Evolutionary conservation across 2,888 invertebrate species (phyloP).

Genomic region (Cantharis nigra): DNA sequence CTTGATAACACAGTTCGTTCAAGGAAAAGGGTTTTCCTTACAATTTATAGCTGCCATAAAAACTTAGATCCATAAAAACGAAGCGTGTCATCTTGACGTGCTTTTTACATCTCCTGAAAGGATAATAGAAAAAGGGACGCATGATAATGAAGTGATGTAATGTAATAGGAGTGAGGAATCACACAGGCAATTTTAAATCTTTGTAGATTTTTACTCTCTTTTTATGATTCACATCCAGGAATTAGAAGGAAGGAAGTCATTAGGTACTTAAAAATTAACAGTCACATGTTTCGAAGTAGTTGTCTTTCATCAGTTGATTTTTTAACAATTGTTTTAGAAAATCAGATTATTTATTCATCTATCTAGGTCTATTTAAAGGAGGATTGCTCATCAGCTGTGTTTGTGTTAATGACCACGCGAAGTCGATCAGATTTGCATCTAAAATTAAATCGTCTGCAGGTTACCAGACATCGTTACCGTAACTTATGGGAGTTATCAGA

Average conservation of each 20-base stretch:
- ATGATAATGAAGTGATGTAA: neutral
- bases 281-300: neutral
- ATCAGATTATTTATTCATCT: too few species aligned
- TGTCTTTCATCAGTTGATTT: neutral
- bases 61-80: neutral
- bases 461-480: neutral
- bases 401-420: neutral
- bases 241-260: too few species aligned
- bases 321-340: too few species aligned
- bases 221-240: neutral
- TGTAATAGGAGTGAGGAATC: neutral
- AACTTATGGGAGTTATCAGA: neutral
- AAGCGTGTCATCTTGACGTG: neutral
- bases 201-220: neutral
- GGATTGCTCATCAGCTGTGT: neutral
- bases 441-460: neutral
- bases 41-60: neutral
- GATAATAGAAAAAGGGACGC: neutral
- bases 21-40: neutral
- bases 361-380: too few species aligned
- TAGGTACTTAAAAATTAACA: neutral
- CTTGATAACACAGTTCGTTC: neutral
- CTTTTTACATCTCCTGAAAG: neutral
- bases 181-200: neutral
- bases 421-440: neutral